A percentile compares a stretch with the other conserved stretches of the same genome.
Evolutionary conservation across 2,113 vertebrate species (phyloP).

Genomic region (Caracal caracal): DNA sequence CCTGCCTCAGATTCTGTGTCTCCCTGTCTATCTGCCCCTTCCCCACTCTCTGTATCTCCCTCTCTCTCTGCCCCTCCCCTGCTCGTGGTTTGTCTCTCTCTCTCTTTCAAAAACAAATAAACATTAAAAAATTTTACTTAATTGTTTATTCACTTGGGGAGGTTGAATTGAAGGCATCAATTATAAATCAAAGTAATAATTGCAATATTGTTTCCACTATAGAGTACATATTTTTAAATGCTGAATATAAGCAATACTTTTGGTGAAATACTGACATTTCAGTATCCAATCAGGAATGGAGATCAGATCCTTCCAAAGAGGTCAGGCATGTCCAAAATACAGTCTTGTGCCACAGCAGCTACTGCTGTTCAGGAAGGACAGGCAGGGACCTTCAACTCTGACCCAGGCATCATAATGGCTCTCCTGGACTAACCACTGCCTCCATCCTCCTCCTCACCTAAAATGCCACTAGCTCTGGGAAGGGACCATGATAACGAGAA

Average conservation of each 20-base stretch:
- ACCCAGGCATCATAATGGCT: fast-evolving
- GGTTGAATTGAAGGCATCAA: not conserved
- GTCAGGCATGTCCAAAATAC: not conserved
- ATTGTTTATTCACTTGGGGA: not conserved
- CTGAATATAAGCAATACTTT: not conserved
- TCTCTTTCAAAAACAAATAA: no score
- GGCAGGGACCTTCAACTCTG: not conserved
- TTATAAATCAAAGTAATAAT: not conserved
- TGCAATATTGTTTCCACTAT: not conserved
- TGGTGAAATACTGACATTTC: not conserved
- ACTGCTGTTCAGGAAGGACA: not conserved
- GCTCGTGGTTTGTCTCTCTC: no score
- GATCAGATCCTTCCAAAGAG: not conserved
- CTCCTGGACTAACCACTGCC: not conserved
- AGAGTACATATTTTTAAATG: not conserved
- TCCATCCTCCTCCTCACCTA: not conserved
- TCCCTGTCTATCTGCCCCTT: no score
- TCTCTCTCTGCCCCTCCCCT: no score
- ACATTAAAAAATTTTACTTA: not conserved
- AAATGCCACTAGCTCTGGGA: not conserved
- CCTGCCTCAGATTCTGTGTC: no score
- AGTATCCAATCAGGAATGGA: not conserved
- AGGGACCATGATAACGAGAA: not conserved
- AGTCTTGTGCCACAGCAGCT: not conserved
- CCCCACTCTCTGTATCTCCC: no score